These are phyloP conservation scores for Syrrhaptes paradoxus DNA, from an alignment of 2,113 vertebrate species.

Conservation along the genomic window DNA sequence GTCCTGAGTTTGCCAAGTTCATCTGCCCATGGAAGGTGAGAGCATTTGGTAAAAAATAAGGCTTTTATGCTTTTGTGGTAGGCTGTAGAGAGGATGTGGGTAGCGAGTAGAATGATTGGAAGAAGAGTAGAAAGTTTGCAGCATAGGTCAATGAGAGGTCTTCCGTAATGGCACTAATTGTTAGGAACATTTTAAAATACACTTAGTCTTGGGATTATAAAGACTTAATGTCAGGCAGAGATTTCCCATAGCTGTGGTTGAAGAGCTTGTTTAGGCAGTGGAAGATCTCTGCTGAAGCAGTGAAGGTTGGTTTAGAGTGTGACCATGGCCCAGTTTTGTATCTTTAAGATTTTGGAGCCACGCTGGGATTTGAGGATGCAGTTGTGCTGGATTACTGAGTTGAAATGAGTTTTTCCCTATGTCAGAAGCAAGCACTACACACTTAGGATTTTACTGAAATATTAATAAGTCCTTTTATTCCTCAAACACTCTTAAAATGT, in stretches of 20 bases:
- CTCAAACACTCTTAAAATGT: slow-evolving; percentile 28
- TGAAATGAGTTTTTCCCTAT: slow-evolving; percentile 28
- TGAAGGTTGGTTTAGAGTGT: neutral
- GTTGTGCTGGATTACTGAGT: neutral
- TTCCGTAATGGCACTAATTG: neutral
- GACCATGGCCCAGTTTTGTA: neutral
- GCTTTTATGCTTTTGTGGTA: neutral
- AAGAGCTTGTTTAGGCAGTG: neutral
- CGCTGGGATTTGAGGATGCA: neutral
- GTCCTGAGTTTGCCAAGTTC: neutral
- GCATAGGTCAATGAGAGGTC: neutral
- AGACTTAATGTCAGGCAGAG: neutral
- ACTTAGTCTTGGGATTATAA: neutral
- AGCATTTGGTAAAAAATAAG: neutral
- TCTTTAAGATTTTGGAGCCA: neutral
- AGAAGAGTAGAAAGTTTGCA: neutral
- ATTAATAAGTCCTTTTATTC: slow-evolving; percentile 24
- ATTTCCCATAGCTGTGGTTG: neutral
- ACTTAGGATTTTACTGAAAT: slow-evolving; percentile 14
- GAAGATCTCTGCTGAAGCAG: neutral
- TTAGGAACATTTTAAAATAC: slow-evolving; percentile 15
- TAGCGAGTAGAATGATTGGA: neutral
- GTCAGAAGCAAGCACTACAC: neutral
- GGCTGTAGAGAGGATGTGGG: neutral
- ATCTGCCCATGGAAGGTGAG: neutral